Evolutionary conservation across 2,888 invertebrate species (phyloP).

Genomic region (Calliopum simillimum): DNA sequence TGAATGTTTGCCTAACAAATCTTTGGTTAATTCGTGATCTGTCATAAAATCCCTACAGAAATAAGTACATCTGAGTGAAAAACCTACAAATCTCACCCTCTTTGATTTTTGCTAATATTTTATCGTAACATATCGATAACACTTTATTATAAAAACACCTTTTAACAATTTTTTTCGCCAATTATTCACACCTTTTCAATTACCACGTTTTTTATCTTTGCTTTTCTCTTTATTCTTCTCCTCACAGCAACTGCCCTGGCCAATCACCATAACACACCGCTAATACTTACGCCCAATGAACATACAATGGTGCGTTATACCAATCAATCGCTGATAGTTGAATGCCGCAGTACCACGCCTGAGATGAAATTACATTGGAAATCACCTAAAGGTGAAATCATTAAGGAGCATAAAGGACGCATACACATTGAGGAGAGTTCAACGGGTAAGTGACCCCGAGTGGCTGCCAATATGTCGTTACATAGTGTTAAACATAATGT

Average conservation of each 20-base stretch:
- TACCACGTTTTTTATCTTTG: not conserved
- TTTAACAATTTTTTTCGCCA: no score
- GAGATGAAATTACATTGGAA: slow-evolving; percentile 64
- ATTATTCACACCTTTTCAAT: not conserved
- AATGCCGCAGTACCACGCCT: slow-evolving; percentile 60
- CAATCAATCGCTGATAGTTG: slow-evolving; percentile 68
- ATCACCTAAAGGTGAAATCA: slow-evolving; percentile 64
- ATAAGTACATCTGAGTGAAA: no score
- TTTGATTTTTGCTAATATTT: no score
- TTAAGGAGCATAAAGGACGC: slow-evolving; percentile 66
- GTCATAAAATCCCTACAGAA: no score
- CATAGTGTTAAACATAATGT: no score
- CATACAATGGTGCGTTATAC: slow-evolving; percentile 66
- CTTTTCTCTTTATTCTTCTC: not conserved
- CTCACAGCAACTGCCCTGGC: slow-evolving; percentile 56
- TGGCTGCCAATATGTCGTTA: not conserved
- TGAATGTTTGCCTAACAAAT: no score
- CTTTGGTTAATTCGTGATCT: no score
- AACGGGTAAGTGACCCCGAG: slow-evolving; percentile 54
- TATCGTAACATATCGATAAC: no score
- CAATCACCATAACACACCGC: slow-evolving; percentile 59
- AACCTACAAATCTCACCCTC: no score
- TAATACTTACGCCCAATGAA: slow-evolving; percentile 61
- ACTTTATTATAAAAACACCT: no score
- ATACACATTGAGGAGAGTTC: slow-evolving; percentile 65